Conservation (phyloP, 2,888 invertebrate species). For the Neria commutata region DNA sequence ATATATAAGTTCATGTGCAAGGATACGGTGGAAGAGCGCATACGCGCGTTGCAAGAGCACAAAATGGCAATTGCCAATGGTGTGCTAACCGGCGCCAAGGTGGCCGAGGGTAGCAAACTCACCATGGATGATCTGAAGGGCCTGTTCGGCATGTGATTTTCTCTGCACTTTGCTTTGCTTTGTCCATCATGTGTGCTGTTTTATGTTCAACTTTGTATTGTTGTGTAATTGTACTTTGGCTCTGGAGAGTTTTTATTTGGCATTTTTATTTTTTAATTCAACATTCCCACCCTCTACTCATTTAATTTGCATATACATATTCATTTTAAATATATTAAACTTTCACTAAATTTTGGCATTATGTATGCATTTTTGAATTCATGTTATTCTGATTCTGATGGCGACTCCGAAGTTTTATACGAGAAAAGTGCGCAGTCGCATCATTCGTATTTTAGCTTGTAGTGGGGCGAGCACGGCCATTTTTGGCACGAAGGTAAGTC, state of each 20-base stretch:
- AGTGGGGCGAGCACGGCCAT: too few species aligned
- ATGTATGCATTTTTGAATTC: too few species aligned
- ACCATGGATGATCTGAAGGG: constrained; percentile 79
- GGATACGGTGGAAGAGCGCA: constrained; percentile 88
- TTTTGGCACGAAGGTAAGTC: too few species aligned
- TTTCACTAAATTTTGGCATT: too few species aligned
- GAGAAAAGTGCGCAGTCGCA: not conserved
- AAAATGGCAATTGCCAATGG: constrained; percentile 80
- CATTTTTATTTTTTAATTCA: not conserved
- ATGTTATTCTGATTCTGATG: not conserved
- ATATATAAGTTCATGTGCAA: constrained; percentile 85
- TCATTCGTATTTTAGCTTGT: too few species aligned
- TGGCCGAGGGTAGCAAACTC: constrained; percentile 71
- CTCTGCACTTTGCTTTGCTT: not conserved
- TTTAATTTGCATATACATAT: not conserved
- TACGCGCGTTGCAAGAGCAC: constrained; percentile 77
- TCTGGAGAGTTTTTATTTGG: not conserved
- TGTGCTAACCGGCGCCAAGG: constrained; percentile 75
- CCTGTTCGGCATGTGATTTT: constrained; percentile 68
- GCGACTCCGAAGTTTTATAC: not conserved
- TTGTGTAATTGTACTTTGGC: not conserved
- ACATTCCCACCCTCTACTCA: not conserved
- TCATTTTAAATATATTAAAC: too few species aligned
- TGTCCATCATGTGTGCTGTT: too few species aligned
- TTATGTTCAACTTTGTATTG: not conserved